phyloP scores from a whole-genome alignment of 2,113 vertebrate species.

The Cryptomyrus ogoouensis region DNA sequence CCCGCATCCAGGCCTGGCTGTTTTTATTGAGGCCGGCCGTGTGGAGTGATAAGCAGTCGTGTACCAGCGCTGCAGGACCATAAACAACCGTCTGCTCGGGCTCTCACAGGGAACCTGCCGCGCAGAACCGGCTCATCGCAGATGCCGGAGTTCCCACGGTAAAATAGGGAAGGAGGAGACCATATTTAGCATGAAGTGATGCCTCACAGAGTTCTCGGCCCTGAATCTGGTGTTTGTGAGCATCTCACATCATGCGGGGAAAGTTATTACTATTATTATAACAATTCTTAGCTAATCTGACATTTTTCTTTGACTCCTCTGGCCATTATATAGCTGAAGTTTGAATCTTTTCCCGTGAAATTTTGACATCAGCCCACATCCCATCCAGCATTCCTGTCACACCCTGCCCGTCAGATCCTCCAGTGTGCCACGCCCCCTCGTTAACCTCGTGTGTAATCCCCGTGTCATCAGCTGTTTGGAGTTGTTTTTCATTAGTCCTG shows the following conservation, averaged over 20 bases:
- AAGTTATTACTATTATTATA: not conserved
- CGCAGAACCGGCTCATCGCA: not conserved
- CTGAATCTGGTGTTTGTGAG: not conserved
- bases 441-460: too few species aligned
- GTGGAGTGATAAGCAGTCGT: conserved; percentile 55
- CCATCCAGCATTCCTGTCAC: not conserved
- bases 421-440: too few species aligned
- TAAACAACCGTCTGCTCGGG: conserved; percentile 37
- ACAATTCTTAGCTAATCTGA: not conserved
- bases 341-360: not conserved
- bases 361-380: not conserved
- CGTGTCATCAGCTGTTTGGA: too few species aligned
- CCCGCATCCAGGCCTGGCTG: conserved; percentile 39
- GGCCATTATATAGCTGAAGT: not conserved
- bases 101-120: not conserved
- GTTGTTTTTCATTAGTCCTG: too few species aligned
- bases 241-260: not conserved
- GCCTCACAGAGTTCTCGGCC: not conserved
- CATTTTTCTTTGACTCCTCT: not conserved
- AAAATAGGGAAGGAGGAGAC: not conserved
- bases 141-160: not conserved
- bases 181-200: not conserved
- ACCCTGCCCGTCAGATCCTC: too few species aligned
- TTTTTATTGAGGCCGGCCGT: conserved; percentile 54
- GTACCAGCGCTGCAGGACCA: conserved; percentile 41